Conservation (phyloP, 1,140 invertebrate genomes). For the Trichonephila clavipes region DNA sequence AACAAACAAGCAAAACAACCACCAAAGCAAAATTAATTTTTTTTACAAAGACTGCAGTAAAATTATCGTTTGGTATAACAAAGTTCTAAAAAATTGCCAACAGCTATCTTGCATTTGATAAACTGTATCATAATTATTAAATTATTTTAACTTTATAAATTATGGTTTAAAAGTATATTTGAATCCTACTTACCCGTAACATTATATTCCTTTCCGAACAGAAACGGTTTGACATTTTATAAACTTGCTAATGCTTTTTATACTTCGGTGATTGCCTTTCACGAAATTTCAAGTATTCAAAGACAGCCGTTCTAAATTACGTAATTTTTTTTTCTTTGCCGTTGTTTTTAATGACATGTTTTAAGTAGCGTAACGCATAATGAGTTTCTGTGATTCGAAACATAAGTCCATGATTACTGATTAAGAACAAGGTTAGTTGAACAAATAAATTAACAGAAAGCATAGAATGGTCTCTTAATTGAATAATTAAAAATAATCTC, state of each 20-base stretch:
- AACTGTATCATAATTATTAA: no score
- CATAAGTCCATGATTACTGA: conserved; percentile 33
- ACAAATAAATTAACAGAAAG: no score
- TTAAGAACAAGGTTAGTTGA: conserved; percentile 48
- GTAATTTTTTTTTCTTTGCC: background rate
- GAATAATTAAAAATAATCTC: no score
- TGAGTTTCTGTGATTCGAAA: conserved; percentile 4
- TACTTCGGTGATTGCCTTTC: conserved; percentile 27
- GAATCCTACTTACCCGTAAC: conserved; percentile 30
- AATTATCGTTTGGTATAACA: no score
- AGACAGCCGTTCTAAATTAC: background rate
- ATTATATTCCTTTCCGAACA: conserved; percentile 19
- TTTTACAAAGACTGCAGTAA: no score
- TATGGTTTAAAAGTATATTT: background rate
- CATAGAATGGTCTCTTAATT: no score
- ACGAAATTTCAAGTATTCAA: background rate
- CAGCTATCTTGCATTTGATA: no score
- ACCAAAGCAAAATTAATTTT: no score
- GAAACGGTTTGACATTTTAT: background rate
- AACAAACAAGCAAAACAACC: no score
- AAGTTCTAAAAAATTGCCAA: no score
- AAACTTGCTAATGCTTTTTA: conserved; percentile 33
- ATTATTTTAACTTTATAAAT: background rate
- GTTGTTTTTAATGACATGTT: background rate
- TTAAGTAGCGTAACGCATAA: background rate